Evolutionary conservation across 2,113 vertebrate species (phyloP), one percentile per base, ranked within the genome.

Genomic region (Muntiacus muntjak): DNA sequence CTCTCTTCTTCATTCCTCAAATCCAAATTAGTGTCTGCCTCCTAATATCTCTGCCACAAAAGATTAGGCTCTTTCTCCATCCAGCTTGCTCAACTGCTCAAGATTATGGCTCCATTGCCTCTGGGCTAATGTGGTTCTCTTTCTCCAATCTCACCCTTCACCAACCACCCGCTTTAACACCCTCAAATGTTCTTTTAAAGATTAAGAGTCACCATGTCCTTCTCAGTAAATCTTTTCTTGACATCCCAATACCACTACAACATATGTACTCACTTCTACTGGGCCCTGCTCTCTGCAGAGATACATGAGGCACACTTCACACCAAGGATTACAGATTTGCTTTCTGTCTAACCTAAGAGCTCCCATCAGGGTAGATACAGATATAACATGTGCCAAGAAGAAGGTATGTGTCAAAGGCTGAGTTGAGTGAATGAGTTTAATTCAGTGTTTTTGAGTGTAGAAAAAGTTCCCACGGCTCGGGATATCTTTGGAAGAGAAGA

Each of bases 401-500:
- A 95, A 76, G 78, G 55, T 87, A 40, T 43, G 5, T 36, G 28
- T 87, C 71, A 57, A 95, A 84, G 57, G 94, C 43, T 92, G 47
- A 91, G n/a, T 85, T 85, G 25, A 81, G 10, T 94, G 47, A 91
- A 64, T 88, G 10, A 54, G 14, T 94, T 95, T 95, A 91, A 95
- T 87, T 85, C 25, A 88, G 15, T 55, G 26, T 43, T 95, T 87
- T 36, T 89, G 40, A 62, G 45, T 96, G 30, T 33, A 91, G 58
- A 94, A 84, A 78, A 90, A 28, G n/a, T 89, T 82, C 33, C 71
- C 54, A 83, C 33, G 13, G 89, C 40, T 15, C 10, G 40, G 21
- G 40, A 40, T 87, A 89, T 64, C 43, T 89, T 60, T 78, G 19
- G 43, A 95, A 95, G 36, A 74, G 30, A 90, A 87, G 64, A 92